These are phyloP conservation scores for Darevskia mixta DNA, from an alignment of 2,797 vertebrate species.

Conservation along the genomic window DNA sequence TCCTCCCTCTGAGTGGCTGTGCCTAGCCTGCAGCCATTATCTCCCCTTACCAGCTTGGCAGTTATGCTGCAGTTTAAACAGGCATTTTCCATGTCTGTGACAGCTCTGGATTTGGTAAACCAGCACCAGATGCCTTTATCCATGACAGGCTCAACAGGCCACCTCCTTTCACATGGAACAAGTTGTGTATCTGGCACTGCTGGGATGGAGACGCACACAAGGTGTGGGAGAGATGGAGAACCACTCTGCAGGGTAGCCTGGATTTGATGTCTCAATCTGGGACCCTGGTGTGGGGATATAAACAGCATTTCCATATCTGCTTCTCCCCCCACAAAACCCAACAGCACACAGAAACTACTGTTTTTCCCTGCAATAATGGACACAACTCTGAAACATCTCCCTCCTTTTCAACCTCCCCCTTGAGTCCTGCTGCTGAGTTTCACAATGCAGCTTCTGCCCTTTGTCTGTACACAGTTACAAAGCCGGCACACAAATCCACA, in stretches of 20 bases:
- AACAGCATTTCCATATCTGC: neutral
- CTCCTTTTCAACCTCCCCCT: neutral
- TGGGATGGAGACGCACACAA: neutral
- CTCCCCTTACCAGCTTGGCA: neutral
- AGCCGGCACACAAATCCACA: constrained; percentile 28
- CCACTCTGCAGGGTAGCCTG: neutral
- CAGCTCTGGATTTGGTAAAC: neutral
- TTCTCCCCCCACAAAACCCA: neutral
- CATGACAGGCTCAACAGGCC: neutral
- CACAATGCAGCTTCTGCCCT: neutral
- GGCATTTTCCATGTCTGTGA: neutral
- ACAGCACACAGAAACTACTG: neutral
- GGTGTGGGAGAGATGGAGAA: neutral
- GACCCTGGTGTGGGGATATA: neutral
- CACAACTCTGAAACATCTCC: neutral
- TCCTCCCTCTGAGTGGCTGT: neutral
- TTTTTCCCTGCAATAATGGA: neutral
- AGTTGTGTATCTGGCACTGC: constrained; percentile 7
- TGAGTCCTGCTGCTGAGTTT: neutral
- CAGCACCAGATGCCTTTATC: neutral
- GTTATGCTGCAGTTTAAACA: neutral
- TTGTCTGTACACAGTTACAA: constrained; percentile 8
- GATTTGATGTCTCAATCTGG: neutral
- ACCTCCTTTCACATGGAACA: neutral
- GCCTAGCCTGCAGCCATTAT: neutral